Base-by-base conservation (phyloP, 2,888 invertebrate species). In the Lacanobia wlatinum region DNA sequence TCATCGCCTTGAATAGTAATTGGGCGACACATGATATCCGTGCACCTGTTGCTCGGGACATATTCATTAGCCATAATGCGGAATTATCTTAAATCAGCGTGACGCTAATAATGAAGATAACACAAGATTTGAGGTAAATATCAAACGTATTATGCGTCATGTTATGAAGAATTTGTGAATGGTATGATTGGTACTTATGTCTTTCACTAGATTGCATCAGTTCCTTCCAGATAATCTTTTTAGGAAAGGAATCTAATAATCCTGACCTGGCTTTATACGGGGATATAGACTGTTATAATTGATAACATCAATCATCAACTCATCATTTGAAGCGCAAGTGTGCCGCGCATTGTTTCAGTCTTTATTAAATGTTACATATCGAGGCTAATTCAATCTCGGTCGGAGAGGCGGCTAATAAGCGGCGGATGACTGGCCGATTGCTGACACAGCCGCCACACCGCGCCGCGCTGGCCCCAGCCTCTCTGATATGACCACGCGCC, bases 341-440 rank as follows among this genome's bases (percentile, higher is more conserved):
- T 60, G 62, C 66, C 28, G 74, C 75, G 71, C 88, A 92, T 93
- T 94, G 94, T 94, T 93, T 92, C 89, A 92, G 90, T 91, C 90
- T 87, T 89, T 93, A 94, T 92, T 93, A 92, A 92, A 91, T 89
- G 90, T 88, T 89, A 88, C 89, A 91, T 92, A 92, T 92, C 89
- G 84, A 88, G 92, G 92, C 90, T 96, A 95, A 95, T 96, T 96
- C 92, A 95, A 95, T 96, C 92, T 92, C 86, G 84, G 85, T 89
- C 88, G 88, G 92, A 92, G 93, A 92, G 89, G 82, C 91, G 86
- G 90, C 90, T 95, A 95, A 96, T 96, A 95, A 94, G 94, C 86
- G 89, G 84, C 73, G 92, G 88, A 94, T 96, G 96, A 96, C 96
- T 96, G 89, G 95, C 83, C 88, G 85, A 89, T 93, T 92, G 87